Evolutionary conservation across 2,797 vertebrate genomes (phyloP).

Genomic region (Anabacerthia variegaticeps): DNA sequence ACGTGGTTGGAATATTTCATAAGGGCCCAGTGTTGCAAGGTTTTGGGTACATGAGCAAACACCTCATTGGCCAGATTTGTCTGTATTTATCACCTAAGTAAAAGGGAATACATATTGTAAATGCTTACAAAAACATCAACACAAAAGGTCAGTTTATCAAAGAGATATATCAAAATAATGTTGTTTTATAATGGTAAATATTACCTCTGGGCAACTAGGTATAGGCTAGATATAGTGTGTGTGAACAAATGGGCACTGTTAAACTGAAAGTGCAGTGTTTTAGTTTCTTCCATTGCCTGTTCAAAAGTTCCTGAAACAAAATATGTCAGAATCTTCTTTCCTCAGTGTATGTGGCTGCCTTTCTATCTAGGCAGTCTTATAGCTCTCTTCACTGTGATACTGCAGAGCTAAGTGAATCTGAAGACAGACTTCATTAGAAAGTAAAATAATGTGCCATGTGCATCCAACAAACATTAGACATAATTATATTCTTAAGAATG

Average conservation of each 20-base stretch:
- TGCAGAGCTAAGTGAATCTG: neutral
- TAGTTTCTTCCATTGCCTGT: neutral
- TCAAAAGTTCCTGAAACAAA: neutral
- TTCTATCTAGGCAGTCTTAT: neutral
- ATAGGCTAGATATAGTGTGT: neutral
- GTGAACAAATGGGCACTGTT: neutral
- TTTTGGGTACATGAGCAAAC: neutral
- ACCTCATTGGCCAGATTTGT: neutral
- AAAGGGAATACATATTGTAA: neutral
- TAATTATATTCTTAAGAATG: neutral
- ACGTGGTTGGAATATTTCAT: neutral
- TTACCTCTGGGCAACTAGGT: neutral
- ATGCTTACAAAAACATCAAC: neutral
- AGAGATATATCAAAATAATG: neutral
- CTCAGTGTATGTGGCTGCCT: neutral
- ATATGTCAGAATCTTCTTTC: neutral
- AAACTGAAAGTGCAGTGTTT: neutral
- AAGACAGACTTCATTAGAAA: neutral
- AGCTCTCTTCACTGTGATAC: neutral
- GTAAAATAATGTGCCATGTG: neutral
- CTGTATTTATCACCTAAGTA: neutral
- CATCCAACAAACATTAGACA: neutral
- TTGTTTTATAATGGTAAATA: neutral
- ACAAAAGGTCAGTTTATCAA: neutral
- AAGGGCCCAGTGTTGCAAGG: neutral